Conservation (phyloP, 1,140 invertebrate species). For the Semibalanus balanoides region DNA sequence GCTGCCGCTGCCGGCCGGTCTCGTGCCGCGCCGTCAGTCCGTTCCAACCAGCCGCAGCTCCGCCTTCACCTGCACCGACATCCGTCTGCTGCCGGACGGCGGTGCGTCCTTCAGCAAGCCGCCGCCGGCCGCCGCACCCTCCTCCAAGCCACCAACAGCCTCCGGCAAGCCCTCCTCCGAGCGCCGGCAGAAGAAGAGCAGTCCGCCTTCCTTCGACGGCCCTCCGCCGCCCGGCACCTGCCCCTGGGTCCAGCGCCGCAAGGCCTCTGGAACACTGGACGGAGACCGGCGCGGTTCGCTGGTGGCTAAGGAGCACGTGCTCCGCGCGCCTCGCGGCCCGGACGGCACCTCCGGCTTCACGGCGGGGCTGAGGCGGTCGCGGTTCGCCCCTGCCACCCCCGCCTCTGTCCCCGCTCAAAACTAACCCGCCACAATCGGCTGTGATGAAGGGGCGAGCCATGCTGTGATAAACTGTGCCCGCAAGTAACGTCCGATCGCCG, state of each 20-base stretch:
- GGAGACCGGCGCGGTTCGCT: background rate
- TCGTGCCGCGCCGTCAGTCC: background rate
- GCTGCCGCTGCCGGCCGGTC: background rate
- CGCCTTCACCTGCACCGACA: background rate
- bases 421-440: background rate
- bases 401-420: background rate
- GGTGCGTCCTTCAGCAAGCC: background rate
- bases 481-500: too few species aligned
- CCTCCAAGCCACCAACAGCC: background rate
- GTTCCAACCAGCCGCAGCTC: background rate
- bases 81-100: background rate
- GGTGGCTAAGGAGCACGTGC: slow-evolving; percentile 39
- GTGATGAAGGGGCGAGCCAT: slow-evolving; percentile 1
- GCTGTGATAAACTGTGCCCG: background rate
- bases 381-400: too few species aligned
- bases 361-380: background rate
- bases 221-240: slow-evolving; percentile 27
- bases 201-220: background rate
- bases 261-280: background rate
- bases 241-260: background rate
- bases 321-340: slow-evolving; percentile 65
- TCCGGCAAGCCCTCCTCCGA: slow-evolving; percentile 7
- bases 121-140: background rate
- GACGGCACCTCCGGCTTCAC: slow-evolving; percentile 64
- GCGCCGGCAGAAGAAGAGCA: slow-evolving; percentile 19